Evolutionary conservation across 1,140 invertebrate species (phyloP), one percentile per base, ranked within the genome.

Genomic region (Leptopilina boulardi): DNA sequence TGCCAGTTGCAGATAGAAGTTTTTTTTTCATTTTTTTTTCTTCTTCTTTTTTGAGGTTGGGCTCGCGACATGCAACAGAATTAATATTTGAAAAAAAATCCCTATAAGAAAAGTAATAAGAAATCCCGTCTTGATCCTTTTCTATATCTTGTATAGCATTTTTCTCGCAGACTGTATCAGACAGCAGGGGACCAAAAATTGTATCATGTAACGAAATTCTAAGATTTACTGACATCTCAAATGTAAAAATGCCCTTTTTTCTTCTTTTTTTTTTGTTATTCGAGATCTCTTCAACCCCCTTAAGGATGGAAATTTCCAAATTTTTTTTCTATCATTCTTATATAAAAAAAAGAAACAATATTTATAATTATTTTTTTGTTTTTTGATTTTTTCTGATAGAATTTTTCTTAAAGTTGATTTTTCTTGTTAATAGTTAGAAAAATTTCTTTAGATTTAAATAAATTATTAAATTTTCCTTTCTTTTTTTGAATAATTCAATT

Each of bases 111-210:
- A 66, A 66, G 3, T 30, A 66, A 34, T 34, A 66, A 66, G 23
- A 66, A 66, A 15, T 15, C 21, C 23, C 56, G 21, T 30, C 13
- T 66, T 66, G 59, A 15, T 66, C 59, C n/a, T 66, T 30, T 66
- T 66, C 59, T 66, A n/a, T n/a, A 66, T 66, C 23, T 66, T 66
- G 56, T n/a, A 34, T 3, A 26, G 11, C 21, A 23, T 66, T 10
- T 10, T 34, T 34, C 9, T 66, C 23, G 26, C 21, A 3, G 13
- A 59, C 42, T 59, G 56, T 21, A 59, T 26, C 21, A 26, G 23
- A n/a, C 26, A 66, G 59, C 23, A 66, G 59, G 59, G 21, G 59
- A 30, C 59, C 23, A 26, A n/a, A 66, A 66, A 66, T 30, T 66
- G 23, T 66, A 26, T 66, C 59, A 66, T 66, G 59, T 66, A 66